Evolutionary conservation across 1,140 invertebrate species (phyloP).

Genomic region (Aphaenogaster floridana): DNA sequence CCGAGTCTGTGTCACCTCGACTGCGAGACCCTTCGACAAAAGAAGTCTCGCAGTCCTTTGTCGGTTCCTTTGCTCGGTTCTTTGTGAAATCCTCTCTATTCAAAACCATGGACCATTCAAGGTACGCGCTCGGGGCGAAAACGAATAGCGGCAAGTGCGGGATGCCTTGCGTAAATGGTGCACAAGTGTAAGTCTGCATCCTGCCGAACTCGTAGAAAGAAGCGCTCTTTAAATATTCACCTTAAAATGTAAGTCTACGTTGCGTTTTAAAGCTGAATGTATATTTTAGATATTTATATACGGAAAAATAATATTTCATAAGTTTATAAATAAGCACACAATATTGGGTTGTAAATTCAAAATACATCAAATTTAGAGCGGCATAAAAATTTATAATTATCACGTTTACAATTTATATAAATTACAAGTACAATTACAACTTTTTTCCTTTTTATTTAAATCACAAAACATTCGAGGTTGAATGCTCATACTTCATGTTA

Average conservation of each 20-base stretch:
- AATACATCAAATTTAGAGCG: neutral
- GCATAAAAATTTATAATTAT: neutral
- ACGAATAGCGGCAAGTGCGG: constrained; percentile 83
- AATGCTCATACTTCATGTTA: neutral
- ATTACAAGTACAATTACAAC: neutral
- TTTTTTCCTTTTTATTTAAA: neutral
- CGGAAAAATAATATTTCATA: neutral
- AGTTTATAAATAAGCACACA: neutral
- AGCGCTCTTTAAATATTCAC: constrained; percentile 53
- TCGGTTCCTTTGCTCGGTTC: constrained; percentile 84
- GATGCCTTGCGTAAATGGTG: constrained; percentile 84
- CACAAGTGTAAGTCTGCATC: constrained; percentile 72
- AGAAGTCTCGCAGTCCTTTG: constrained; percentile 81
- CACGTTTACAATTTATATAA: constrained; percentile 5
- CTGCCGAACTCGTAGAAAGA: constrained; percentile 19
- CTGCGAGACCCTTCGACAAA: constrained; percentile 80
- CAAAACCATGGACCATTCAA: constrained; percentile 82
- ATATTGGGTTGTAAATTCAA: neutral
- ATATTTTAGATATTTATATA: constrained; percentile 4
- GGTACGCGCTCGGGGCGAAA: constrained; percentile 71
- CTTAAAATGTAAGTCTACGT: neutral
- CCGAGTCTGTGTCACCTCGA: constrained; percentile 82
- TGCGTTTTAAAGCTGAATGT: neutral
- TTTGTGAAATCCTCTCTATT: constrained; percentile 83
- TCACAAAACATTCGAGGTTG: neutral